Base-by-base conservation (phyloP, 2,888 invertebrate species). In the Corythucha ciliata region DNA sequence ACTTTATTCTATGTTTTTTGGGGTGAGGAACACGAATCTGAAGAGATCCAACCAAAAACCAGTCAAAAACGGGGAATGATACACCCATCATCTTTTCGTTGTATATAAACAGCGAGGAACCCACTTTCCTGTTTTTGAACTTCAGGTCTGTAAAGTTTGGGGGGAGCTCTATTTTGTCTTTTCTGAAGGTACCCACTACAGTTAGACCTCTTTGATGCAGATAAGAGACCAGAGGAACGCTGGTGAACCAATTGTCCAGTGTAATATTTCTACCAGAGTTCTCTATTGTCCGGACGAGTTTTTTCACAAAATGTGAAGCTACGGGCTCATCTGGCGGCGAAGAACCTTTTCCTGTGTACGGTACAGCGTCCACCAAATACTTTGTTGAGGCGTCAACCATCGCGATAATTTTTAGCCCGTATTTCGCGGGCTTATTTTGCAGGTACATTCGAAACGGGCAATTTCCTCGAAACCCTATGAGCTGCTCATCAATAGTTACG, bases 111-210 rank as follows among this genome's bases (percentile, higher is more conserved):
- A 62, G 27, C 12, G 59, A 57, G 14, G 62, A 57, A 39, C 53
- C 54, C 29, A 57, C 55, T 29, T 45, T 20, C 34, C 60, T 52
- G 16, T 47, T 40, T 33, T 39, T 14, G 32, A 29, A 54, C 53
- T 57, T 57, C 27, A 45, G 49, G 6, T 59, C 58, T 14, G 57
- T 47, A 54, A 66, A 64, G 49, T 62, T 62, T 36, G 36, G 4
- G 18, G 65, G 66, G 42, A 65, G 54, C 47, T 64, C 59, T 33
- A 49, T 49, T 57, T 63, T 65, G 46, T 63, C 55, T 48, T 56
- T 57, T 18, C 34, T 39, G 27, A 59, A 48, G 4, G 57, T 58
- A 22, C 56, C 58, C 24, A 53, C 48, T n/a, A 45, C 5, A 4
- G 48, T 58, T 4, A 54, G 25, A 32, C 54, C 47, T 25, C 55